Base-by-base conservation (phyloP, 2,888 invertebrate genomes). In the Caenorhabditis japonica region DNA sequence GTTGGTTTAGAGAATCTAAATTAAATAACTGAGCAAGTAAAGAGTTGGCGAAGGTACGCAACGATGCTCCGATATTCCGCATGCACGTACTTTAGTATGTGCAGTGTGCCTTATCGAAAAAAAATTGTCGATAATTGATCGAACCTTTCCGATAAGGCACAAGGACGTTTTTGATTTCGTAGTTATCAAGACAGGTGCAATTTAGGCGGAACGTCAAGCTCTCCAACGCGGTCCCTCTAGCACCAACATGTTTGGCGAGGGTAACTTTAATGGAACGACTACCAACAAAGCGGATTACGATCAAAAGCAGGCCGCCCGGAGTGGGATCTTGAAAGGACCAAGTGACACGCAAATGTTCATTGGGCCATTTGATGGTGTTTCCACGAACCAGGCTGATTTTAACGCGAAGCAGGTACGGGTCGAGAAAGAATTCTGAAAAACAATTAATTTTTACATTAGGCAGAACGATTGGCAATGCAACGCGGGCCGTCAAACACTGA, bases 311-410 rank as follows among this genome's bases (percentile, higher is more conserved):
- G 56, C 38, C 1, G 58, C 44, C 1, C n/a, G 41, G 19, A 41
- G 41, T 17, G 41, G 17, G 10, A 41, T 17, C 19, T 19, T 17
- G 5, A 41, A 17, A 10, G 41, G 41, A 17, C 53, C 53, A n/a
- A 2, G 12, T 1, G 33, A 38, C 15, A 15, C 19, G 3, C 36
- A 25, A 8, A 53, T 53, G 15, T 19, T 55, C 23, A 27, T 38
- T n/a, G 73, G 73, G 5, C 58, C 62, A n/a, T 73, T 73, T 47
- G 44, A 52, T 43, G 73, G 68, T 36, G n/a, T 55, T 0, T 58
- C 73, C 10, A 73, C 73, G 10, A 55, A 61, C 25, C 44, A 62
- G 23, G 44, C 61, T 2, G 69, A 69, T 61, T 74, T 49, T 19
- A 41, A 61, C n/a, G 38, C 38, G 13, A 75, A 62, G 53, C 44